Base-by-base conservation (phyloP, 2,113 vertebrate species). In the Xenopus laevis region DNA sequence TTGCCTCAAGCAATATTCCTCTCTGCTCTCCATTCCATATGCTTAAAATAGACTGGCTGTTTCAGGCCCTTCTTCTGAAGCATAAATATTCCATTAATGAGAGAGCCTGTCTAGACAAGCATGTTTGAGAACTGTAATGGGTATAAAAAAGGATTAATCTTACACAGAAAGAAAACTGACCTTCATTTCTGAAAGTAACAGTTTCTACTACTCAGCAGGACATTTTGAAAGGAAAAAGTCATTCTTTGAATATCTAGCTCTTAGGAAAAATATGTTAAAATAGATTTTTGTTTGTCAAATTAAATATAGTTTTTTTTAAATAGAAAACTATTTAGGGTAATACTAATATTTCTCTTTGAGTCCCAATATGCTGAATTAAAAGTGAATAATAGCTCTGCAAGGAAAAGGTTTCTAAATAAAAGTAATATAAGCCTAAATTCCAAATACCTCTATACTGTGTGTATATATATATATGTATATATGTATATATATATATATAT, bases 51-150 rank as follows among this genome's bases (percentile, higher is more conserved):
- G 27, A 27, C 62, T 62, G 57, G 50, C 45, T 21, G 65, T 21
- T 62, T 44, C 40, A 62, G 33, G 23, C 58, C 12, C 23, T 12
- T 68, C 58, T 44, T 66, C 57, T 46, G 53, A 46, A 44, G 65
- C 27, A 68, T 40, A 68, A 62, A 75, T 68, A 63, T 75, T 75
- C 58, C 57, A 62, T 52, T 68, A 75, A 68, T 68, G 65, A 33
- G 18, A 68, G 65, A 15, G 3, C 12, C 65, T 74, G 64, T 60
- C 72, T 67, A 67, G 64, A 74, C 64, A 23, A 55, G 53, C 61
- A 47, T 62, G 57, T 62, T 44, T 62, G 46, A 75, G 46, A 75
- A 45, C 27, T 45, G 44, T 62, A 75, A 62, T 40, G 66, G 30
- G 46, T 55, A 63, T 20, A 75, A 62, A 27, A 68, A 50, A 74